Conservation (phyloP, 1,140 invertebrate species). For the Neuroterus valhalla region DNA sequence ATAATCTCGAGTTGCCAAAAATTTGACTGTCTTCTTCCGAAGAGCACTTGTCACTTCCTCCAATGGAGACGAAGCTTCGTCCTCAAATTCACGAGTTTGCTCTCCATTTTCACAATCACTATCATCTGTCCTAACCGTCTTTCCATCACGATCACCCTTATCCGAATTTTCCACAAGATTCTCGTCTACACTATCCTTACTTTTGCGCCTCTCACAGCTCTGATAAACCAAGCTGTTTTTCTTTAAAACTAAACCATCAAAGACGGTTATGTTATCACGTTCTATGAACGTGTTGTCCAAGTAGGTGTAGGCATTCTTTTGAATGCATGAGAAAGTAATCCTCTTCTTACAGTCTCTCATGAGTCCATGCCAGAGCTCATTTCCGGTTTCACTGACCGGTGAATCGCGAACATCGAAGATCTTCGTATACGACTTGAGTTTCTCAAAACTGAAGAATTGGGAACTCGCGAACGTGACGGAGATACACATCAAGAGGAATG, state of each 20-base stretch:
- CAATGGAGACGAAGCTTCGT: conserved; percentile 75
- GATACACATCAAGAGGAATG: conserved; percentile 51
- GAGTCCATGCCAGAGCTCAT: conserved; percentile 82
- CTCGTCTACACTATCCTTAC: conserved; percentile 62
- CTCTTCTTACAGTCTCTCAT: conserved; percentile 81
- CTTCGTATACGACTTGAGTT: conserved; percentile 55
- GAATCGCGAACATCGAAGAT: conserved; percentile 55
- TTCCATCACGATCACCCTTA: conserved; percentile 43
- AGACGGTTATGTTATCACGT: conserved; percentile 80
- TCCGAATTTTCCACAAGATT: conserved; percentile 61
- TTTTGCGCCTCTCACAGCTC: conserved; percentile 69
- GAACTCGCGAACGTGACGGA: conserved; percentile 44
- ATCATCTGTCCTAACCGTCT: conserved; percentile 32
- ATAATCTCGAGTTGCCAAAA: conserved; percentile 85
- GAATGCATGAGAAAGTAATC: conserved; percentile 83
- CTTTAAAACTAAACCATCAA: conserved; percentile 81
- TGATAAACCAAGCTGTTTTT: conserved; percentile 80
- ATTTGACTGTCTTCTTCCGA: conserved; percentile 81
- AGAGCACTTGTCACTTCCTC: conserved; percentile 84
- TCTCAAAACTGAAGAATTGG: conserved; percentile 59
- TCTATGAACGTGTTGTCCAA: conserved; percentile 80
- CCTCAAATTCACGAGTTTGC: conserved; percentile 57
- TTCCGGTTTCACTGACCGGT: conserved; percentile 74
- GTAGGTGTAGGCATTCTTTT: conserved; percentile 84
- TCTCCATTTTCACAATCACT: conserved; percentile 57